A percentile compares a stretch with the other conserved stretches of the same genome.
phyloP scores from a whole-genome alignment of 2,797 vertebrate species.

The Mallotus villosus region DNA sequence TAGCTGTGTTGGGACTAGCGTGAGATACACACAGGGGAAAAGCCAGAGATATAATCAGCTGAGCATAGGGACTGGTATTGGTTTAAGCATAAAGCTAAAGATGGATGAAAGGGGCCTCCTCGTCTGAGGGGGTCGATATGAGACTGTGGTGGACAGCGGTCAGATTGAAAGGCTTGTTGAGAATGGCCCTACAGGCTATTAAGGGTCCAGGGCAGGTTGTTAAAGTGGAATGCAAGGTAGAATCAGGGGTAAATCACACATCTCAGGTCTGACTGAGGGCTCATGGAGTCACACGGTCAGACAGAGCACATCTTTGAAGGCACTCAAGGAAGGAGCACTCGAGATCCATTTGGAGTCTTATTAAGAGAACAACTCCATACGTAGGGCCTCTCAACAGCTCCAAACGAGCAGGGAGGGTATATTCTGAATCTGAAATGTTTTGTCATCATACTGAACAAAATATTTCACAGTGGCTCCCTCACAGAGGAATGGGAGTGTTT shows the following conservation, averaged over 20 bases:
- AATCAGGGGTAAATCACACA: constrained; percentile 35
- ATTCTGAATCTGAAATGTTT: background rate
- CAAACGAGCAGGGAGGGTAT: background rate
- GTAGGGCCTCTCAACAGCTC: constrained; percentile 16
- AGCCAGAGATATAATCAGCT: background rate
- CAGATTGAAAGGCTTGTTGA: constrained; percentile 25
- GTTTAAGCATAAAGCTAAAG: constrained; percentile 24
- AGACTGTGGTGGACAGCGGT: constrained; percentile 14
- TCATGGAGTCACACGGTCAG: constrained; percentile 24
- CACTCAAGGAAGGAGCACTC: constrained; percentile 1
- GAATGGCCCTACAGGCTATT: constrained; percentile 23
- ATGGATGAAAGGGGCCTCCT: constrained; percentile 20
- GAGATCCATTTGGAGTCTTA: constrained; percentile 30
- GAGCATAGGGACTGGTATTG: background rate
- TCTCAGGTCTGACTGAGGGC: constrained; percentile 23
- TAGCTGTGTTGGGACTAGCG: background rate
- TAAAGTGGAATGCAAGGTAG: constrained; percentile 34
- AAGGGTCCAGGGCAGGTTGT: constrained; percentile 28
- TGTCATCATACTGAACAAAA: constrained; percentile 46
- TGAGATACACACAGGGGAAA: too few relatives aligned
- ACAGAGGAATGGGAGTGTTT: constrained; percentile 60
- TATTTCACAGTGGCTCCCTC: constrained; percentile 67
- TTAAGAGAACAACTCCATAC: constrained; percentile 31
- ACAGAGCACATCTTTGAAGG: constrained; percentile 17
- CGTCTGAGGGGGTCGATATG: constrained; percentile 22